Conservation (phyloP, 2,888 invertebrate species). For the Lepidochrysops patricia region DNA sequence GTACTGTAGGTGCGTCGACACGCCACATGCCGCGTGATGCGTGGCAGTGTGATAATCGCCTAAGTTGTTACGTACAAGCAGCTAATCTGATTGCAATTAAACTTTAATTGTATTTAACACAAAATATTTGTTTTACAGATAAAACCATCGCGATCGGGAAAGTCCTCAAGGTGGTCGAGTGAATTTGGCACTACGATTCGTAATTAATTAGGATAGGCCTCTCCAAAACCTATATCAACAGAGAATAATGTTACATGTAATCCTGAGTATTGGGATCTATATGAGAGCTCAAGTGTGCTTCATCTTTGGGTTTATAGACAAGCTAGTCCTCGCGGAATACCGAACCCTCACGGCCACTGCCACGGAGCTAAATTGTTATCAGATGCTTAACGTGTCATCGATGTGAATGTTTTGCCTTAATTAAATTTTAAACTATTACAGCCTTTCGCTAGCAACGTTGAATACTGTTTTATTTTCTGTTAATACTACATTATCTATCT, state of each 20-base stretch:
- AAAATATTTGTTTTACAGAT: constrained; percentile 47
- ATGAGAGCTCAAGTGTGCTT: constrained; percentile 59
- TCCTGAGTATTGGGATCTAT: constrained; percentile 56
- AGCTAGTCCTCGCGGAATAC: constrained; percentile 51
- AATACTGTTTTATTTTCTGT: constrained; percentile 22
- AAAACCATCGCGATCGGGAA: constrained; percentile 96
- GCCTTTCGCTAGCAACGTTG: constrained; percentile 25
- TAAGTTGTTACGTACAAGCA: too few species aligned
- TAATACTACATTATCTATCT: neutral
- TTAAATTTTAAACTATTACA: constrained; percentile 17
- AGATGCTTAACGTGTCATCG: constrained; percentile 15
- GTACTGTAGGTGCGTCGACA: too few species aligned
- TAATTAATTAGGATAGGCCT: constrained; percentile 73
- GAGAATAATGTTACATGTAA: constrained; percentile 58
- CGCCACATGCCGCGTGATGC: too few species aligned
- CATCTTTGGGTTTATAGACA: constrained; percentile 41
- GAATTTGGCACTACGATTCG: constrained; percentile 73
- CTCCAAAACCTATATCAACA: constrained; percentile 67
- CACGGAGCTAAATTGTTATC: constrained; percentile 27
- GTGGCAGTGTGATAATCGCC: too few species aligned
- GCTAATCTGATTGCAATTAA: too few species aligned
- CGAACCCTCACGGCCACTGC: constrained; percentile 33
- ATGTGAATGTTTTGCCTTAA: constrained; percentile 15
- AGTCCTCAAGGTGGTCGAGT: constrained; percentile 95
- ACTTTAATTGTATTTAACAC: constrained; percentile 5